A percentile compares a stretch with the other conserved stretches of the same genome.
Conservation (phyloP, 2,797 vertebrate genomes). For the Sebastes jordani region DNA sequence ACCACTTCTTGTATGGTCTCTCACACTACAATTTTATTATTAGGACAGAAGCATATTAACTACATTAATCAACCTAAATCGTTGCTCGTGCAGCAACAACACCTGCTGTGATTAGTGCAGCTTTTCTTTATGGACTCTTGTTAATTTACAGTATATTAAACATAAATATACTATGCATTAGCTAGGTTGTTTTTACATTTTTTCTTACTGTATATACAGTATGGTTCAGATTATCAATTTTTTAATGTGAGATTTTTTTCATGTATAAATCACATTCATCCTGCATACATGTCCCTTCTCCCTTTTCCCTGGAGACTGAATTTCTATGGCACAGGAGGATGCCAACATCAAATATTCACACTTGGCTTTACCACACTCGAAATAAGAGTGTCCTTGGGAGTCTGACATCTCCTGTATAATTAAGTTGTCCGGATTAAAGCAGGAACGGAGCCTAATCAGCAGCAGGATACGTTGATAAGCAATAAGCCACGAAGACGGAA, state of each 20-base stretch:
- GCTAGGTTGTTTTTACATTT: background rate
- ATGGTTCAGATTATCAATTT: slow-evolving; percentile 12
- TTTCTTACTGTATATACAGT: background rate
- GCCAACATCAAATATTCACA: slow-evolving; percentile 73
- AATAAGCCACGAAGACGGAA: slow-evolving; percentile 71
- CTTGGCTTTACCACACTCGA: slow-evolving; percentile 47
- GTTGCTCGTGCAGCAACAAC: slow-evolving; percentile 16
- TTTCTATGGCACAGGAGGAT: slow-evolving; percentile 42
- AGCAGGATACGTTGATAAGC: slow-evolving; percentile 72
- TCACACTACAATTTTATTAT: slow-evolving; percentile 46
- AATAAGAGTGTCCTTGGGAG: slow-evolving; percentile 65
- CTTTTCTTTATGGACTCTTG: slow-evolving; percentile 13
- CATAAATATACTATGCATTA: background rate
- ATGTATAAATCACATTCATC: slow-evolving; percentile 35
- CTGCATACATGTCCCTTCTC: slow-evolving; percentile 23
- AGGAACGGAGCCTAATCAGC: slow-evolving; percentile 73
- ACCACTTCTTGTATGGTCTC: slow-evolving; percentile 35
- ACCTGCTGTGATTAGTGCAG: slow-evolving; percentile 49
- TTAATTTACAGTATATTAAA: background rate
- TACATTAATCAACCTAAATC: slow-evolving; percentile 57
- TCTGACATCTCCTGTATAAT: slow-evolving; percentile 80
- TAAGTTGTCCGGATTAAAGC: slow-evolving; percentile 77
- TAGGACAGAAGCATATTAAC: slow-evolving; percentile 51
- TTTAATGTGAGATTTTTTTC: slow-evolving; percentile 14
- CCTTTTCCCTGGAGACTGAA: slow-evolving; percentile 27